Conservation (phyloP, 2,797 vertebrate genomes). For the Amniataba percoides region DNA sequence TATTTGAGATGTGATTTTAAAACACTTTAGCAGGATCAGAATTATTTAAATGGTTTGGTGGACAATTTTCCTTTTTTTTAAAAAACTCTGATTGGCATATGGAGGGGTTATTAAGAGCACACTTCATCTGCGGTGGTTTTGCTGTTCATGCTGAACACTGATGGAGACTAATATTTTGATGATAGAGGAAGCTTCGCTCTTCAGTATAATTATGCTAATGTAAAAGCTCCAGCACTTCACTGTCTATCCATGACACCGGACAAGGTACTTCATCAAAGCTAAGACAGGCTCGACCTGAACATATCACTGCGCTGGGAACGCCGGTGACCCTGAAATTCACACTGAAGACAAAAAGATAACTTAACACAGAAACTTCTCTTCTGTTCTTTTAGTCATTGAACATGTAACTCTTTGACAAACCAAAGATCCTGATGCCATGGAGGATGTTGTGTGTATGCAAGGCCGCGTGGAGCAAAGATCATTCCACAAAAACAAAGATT, state of each 20-base stretch:
- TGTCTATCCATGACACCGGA: conserved; percentile 75
- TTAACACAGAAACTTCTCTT: conserved; percentile 54
- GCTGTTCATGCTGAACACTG: conserved; percentile 73
- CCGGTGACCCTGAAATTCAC: conserved; percentile 56
- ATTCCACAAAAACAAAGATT: conserved; percentile 59
- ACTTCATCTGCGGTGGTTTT: conserved; percentile 71
- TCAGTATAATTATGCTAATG: conserved; percentile 83
- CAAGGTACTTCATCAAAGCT: conserved; percentile 79
- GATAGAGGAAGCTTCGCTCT: conserved; percentile 79
- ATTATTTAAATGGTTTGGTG: conserved; percentile 45
- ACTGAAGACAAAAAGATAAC: conserved; percentile 22
- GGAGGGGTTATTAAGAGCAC: conserved; percentile 76
- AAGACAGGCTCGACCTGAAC: conserved; percentile 73
- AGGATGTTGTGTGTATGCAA: conserved; percentile 30
- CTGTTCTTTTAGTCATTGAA: conserved; percentile 35
- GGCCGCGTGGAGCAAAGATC: conserved; percentile 41
- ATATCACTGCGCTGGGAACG: conserved; percentile 42
- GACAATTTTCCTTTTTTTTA: conserved; percentile 39
- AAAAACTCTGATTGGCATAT: conserved; percentile 62
- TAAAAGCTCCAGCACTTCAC: conserved; percentile 78
- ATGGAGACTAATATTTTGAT: conserved; percentile 82
- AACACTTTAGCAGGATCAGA: conserved; percentile 39
- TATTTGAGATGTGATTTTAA: conserved; percentile 28
- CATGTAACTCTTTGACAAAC: conserved; percentile 39
- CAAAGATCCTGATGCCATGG: conserved; percentile 16